Conservation (phyloP, 2,888 invertebrate genomes). For the Petrophora chlorosata region DNA sequence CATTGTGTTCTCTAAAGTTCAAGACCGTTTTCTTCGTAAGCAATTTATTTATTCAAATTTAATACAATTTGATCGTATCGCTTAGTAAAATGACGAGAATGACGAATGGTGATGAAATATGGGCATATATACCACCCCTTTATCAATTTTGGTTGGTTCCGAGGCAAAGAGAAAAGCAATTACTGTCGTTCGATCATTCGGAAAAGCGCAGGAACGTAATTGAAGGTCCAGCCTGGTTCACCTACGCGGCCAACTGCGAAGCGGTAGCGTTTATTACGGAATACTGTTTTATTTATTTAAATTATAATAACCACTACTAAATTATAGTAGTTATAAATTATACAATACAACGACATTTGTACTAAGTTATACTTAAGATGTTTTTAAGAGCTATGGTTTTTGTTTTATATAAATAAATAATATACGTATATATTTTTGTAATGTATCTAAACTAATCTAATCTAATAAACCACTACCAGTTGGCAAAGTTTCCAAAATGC, state of each 20-base stretch:
- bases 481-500: no score
- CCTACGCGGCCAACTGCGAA: slow-evolving; percentile 3
- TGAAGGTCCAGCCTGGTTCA: slow-evolving; percentile 29
- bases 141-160: slow-evolving; percentile 64
- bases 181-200: slow-evolving; percentile 71
- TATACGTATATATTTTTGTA: no score
- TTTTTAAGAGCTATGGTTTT: no score
- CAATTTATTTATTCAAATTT: slow-evolving; percentile 37
- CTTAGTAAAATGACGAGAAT: slow-evolving; percentile 27
- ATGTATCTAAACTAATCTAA: no score
- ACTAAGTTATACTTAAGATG: no score
- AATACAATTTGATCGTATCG: slow-evolving; percentile 37
- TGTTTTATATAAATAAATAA: no score
- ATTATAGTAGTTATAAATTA: no score
- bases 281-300: no score
- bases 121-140: slow-evolving; percentile 29
- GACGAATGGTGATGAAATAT: slow-evolving; percentile 33
- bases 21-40: slow-evolving; percentile 23
- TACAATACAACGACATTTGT: no score
- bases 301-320: no score
- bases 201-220: slow-evolving; percentile 67
- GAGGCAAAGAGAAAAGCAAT: slow-evolving; percentile 66
- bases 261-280: no score
- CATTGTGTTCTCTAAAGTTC: slow-evolving; percentile 24
- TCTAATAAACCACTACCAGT: no score